A percentile compares a stretch with the other conserved stretches of the same genome.
phyloP scores from a whole-genome alignment of 2,888 invertebrate species.

The Toxonevra muliebris region DNA sequence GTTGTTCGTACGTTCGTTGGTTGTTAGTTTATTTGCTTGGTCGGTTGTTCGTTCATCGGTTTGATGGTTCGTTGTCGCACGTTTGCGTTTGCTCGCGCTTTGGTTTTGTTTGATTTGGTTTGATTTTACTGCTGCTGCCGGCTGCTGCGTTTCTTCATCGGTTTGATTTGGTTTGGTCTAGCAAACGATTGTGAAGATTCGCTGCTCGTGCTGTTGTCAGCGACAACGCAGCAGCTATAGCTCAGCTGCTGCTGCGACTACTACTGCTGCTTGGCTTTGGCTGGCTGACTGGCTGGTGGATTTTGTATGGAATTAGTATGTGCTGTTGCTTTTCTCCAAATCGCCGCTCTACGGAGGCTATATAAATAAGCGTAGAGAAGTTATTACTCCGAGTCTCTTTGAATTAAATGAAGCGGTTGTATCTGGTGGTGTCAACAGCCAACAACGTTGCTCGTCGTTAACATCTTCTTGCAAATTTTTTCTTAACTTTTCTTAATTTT shows the following conservation, averaged over 20 bases:
- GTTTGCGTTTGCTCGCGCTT: background rate
- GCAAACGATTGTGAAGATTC: constrained; percentile 11
- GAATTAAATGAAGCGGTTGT: constrained; percentile 66
- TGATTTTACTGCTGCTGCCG: background rate
- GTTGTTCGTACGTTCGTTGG: background rate
- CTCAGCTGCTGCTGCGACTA: constrained; percentile 34
- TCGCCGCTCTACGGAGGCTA: constrained; percentile 65
- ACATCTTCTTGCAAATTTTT: constrained; percentile 35
- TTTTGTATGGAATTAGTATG: constrained; percentile 40
- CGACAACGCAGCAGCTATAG: constrained; percentile 32
- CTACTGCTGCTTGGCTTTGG: constrained; percentile 34
- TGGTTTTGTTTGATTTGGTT: constrained; percentile 10
- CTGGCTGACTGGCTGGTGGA: background rate
- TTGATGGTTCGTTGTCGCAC: background rate
- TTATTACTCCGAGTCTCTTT: constrained; percentile 66
- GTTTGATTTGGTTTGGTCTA: constrained; percentile 21
- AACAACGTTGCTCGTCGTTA: constrained; percentile 38
- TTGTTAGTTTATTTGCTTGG: background rate
- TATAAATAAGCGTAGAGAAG: constrained; percentile 66
- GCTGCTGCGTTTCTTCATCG: background rate
- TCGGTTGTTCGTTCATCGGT: background rate
- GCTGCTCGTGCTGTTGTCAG: constrained; percentile 29
- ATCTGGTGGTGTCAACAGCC: constrained; percentile 52
- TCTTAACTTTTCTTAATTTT: constrained; percentile 18
- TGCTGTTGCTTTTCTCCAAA: constrained; percentile 53